Evolutionary conservation across 2,113 vertebrate species (phyloP).

Genomic region (Noctilio leporinus): DNA sequence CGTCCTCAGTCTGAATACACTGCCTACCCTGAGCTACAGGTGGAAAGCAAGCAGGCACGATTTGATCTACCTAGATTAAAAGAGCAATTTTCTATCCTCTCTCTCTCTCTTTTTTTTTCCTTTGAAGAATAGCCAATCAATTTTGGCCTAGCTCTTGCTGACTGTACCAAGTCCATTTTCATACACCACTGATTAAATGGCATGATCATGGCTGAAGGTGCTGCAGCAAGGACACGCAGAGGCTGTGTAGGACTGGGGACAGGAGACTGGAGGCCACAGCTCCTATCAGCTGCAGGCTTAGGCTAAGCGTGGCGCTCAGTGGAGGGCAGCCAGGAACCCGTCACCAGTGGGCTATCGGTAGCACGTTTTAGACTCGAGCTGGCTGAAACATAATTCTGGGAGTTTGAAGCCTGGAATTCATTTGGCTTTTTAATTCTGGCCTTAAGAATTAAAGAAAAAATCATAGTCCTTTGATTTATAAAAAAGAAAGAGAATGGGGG

Average conservation of each 20-base stretch:
- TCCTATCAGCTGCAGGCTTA: not conserved
- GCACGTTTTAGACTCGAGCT: not conserved
- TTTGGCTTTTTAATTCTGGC: conserved; percentile 52
- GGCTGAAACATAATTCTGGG: conserved; percentile 9
- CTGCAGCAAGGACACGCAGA: conserved; percentile 43
- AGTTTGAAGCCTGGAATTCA: conserved; percentile 28
- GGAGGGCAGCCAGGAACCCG: not conserved
- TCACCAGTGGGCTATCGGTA: not conserved
- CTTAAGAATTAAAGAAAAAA: not conserved
- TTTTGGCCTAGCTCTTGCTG: conserved; percentile 69
- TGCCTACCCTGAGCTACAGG: conserved; percentile 65
- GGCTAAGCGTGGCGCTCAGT: rapidly evolving
- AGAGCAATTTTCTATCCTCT: conserved; percentile 55
- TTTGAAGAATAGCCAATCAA: conserved; percentile 70
- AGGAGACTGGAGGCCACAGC: not conserved
- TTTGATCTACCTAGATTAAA: conserved; percentile 75
- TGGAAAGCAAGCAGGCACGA: conserved; percentile 65
- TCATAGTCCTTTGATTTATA: not conserved
- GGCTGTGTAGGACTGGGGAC: not conserved
- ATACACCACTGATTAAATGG: conserved; percentile 62
- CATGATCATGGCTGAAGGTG: conserved; percentile 51
- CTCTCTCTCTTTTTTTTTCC: not conserved
- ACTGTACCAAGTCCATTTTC: conserved; percentile 62
- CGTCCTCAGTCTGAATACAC: conserved; percentile 58
- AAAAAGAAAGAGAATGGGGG: not conserved